Evolutionary conservation across 2,113 vertebrate species (phyloP).

Genomic region (Chloropsis hardwickii): DNA sequence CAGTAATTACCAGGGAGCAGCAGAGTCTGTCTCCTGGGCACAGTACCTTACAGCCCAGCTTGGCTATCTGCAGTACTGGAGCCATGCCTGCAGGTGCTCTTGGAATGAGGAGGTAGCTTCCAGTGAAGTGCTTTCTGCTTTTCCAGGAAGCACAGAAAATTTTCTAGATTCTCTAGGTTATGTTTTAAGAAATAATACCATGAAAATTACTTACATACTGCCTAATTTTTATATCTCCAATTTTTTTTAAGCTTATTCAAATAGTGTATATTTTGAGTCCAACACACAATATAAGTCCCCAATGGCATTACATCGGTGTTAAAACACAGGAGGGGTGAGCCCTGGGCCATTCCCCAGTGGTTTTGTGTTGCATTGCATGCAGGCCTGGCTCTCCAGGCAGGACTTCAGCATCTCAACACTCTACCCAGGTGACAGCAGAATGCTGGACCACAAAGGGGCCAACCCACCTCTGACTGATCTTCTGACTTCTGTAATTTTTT

Average conservation of each 20-base stretch:
- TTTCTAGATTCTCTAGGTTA: neutral
- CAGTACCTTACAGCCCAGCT: neutral
- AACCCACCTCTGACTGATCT: neutral
- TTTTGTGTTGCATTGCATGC: neutral
- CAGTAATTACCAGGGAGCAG: neutral
- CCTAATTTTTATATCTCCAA: neutral
- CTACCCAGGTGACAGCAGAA: neutral
- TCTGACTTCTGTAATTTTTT: conserved; percentile 46
- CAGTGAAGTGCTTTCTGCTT: neutral
- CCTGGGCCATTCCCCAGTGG: neutral
- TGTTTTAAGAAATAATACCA: neutral
- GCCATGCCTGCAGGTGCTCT: neutral
- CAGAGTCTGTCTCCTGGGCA: neutral
- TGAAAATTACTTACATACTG: neutral
- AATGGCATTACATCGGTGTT: neutral
- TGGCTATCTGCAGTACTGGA: neutral
- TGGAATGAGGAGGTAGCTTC: neutral
- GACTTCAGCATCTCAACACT: neutral
- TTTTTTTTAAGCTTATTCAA: neutral
- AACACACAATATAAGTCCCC: neutral
- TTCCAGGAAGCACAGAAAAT: neutral
- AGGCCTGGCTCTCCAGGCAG: neutral
- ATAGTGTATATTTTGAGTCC: neutral
- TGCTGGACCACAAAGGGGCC: neutral
- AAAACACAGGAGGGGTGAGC: neutral